Conservation (phyloP, 2,797 vertebrate genomes). For the Eutrigla gurnardus region DNA sequence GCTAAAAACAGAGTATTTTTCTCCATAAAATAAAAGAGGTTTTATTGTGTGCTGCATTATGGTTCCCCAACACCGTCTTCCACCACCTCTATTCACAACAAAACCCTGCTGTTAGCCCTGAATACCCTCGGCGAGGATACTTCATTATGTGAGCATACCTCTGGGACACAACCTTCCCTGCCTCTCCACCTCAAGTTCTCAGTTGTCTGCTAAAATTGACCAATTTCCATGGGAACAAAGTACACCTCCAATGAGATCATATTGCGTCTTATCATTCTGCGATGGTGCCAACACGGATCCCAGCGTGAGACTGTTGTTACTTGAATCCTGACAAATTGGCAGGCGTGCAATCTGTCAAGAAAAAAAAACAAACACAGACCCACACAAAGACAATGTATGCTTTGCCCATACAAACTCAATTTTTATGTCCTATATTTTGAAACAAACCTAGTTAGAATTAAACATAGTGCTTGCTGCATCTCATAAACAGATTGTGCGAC, state of each 20-base stretch:
- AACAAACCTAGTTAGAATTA: neutral
- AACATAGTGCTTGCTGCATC: slow-evolving; percentile 16
- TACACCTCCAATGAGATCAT: slow-evolving; percentile 91
- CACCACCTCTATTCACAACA: slow-evolving; percentile 84
- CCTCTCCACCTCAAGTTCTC: slow-evolving; percentile 83
- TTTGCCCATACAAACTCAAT: slow-evolving; percentile 26
- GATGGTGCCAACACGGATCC: slow-evolving; percentile 93
- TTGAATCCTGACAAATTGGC: slow-evolving; percentile 88
- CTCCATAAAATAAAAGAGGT: slow-evolving; percentile 71
- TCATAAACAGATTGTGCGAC: slow-evolving; percentile 37
- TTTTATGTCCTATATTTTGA: neutral
- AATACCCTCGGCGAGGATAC: slow-evolving; percentile 83
- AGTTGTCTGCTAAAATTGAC: slow-evolving; percentile 85
- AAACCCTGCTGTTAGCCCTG: slow-evolving; percentile 86
- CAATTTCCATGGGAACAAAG: slow-evolving; percentile 91
- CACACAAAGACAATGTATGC: slow-evolving; percentile 69
- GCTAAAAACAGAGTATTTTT: slow-evolving; percentile 50
- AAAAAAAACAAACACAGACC: slow-evolving; percentile 73
- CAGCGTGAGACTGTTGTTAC: slow-evolving; percentile 89
- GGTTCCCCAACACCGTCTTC: slow-evolving; percentile 81
- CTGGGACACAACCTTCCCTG: slow-evolving; percentile 84
- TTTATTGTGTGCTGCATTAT: slow-evolving; percentile 79
- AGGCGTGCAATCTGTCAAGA: slow-evolving; percentile 80
- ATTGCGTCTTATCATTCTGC: slow-evolving; percentile 90
- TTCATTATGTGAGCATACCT: slow-evolving; percentile 88